Base-by-base conservation (phyloP, 2,888 invertebrate genomes). In the Tolmerus cingulatus region DNA sequence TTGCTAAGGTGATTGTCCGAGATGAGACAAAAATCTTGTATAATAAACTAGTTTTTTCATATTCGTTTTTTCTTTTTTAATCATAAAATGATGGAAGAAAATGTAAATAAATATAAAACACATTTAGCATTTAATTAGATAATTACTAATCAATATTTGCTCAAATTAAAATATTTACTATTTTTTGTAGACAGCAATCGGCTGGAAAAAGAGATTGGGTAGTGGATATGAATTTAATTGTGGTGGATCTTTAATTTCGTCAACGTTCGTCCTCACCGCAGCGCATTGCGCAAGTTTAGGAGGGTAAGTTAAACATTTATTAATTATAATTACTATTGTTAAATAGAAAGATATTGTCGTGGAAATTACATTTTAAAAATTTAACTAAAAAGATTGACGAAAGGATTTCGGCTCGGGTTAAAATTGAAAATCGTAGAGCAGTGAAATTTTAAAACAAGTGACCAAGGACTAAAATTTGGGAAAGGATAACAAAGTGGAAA, bases 211-310 rank as follows among this genome's bases (percentile, higher is more conserved):
- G 14, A 27, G 23, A 16, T 30, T 34, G 46, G 79, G n/a, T 27
- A 2, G 2, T 30, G 23, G 19, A 79, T 84, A 27, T 40, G 76
- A 66, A 90, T 90, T 66, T 55, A 92, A 91, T 9, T 93, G 93
- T 88, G 93, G 93, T 2, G 93, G 93, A 2, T 92, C 92, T 8
- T 88, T 93, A 46, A 87, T 93, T 0, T 91, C 91, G 0, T 91
- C 91, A 57, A 90, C 89, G 57, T 88, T 91, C 9, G 90, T 93
- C 16, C 66, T 93, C 12, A 93, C 93, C 88, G 89, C 89, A n/a
- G 88, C 86, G 7, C 92, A 93, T 87, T 93, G 92, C 79, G 90
- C 90, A 0, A 89, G 37, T 16, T 14, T 78, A 16, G n/a, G 57
- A n/a, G 86, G 86, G 86, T 86, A 86, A 88, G 84, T 66, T 82